Base-by-base conservation (phyloP, 1,140 invertebrate species). In the Asobara japonica region DNA sequence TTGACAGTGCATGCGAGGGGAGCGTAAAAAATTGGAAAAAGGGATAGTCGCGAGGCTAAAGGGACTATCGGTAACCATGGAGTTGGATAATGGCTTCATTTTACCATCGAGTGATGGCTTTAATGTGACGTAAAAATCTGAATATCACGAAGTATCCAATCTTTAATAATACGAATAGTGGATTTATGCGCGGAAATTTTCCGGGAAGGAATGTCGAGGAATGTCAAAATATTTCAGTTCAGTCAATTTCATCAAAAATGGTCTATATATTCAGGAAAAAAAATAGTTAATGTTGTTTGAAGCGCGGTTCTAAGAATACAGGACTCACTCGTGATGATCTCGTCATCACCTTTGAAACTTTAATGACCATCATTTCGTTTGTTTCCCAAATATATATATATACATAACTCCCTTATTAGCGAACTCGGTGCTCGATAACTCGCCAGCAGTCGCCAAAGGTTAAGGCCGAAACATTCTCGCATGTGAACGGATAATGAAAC, bases 401-500 rank as follows among this genome's bases (percentile, higher is more conserved):
- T 45, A 45, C 13, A 45, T n/a, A n/a, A n/a, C n/a, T n/a, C n/a
- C 11, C 41, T 45, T 45, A 45, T 45, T 45, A 45, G n/a, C 18
- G 41, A 45, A 45, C 41, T 45, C 18, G 41, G 18, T 45, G 41
- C n/a, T 45, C 18, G 41, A 45, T 45, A 45, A 45, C 7, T 45
- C 5, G 41, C n/a, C 18, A 16, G 41, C 41, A 16, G 41, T 45
- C 41, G 41, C 41, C 18, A 45, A 56, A 56, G 51, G 51, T 56
- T 56, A 56, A 56, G 51, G 51, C 51, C 51, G 25, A 22, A 56
- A 10, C 11, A 13, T 56, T 10, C 16, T 56, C 51, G 51, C 51
- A 56, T 56, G 51, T 27, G 51, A 56, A 56, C 51, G 22, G 51
- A 22, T 11, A 56, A 56, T 56, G 51, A 56, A 56, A 25, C 51